Percentiles rank a stretch among this genome's conserved stretches.
phyloP scores from a whole-genome alignment of 1,140 invertebrate species.

The Eumaeus atala region DNA sequence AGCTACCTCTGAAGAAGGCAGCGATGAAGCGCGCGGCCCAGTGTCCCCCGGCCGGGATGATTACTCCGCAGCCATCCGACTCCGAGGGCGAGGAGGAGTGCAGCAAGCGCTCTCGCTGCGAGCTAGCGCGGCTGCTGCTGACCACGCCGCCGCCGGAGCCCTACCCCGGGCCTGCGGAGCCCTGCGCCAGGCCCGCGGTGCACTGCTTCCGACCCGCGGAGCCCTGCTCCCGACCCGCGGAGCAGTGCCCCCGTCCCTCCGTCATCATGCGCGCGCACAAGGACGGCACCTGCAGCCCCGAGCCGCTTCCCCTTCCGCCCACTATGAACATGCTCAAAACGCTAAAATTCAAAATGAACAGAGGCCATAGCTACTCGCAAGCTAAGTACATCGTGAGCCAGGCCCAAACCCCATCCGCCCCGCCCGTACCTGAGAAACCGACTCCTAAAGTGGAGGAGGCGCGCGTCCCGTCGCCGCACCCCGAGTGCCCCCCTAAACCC shows the following conservation, averaged over 20 bases:
- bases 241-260: slow-evolving; percentile 60
- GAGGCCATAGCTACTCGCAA: slow-evolving; percentile 77
- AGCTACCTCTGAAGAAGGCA: slow-evolving; percentile 58
- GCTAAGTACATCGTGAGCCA: slow-evolving; percentile 61
- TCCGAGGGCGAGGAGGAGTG: slow-evolving; percentile 73
- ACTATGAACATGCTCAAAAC: slow-evolving; percentile 81
- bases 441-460: slow-evolving; percentile 34
- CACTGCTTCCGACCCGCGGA: slow-evolving; percentile 53
- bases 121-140: slow-evolving; percentile 59
- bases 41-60: slow-evolving; percentile 45
- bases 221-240: slow-evolving; percentile 47
- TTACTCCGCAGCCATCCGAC: slow-evolving; percentile 76
- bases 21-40: slow-evolving; percentile 52
- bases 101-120: slow-evolving; percentile 62
- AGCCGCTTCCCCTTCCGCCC: slow-evolving; percentile 41
- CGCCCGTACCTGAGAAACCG: slow-evolving; percentile 24
- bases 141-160: slow-evolving; percentile 66
- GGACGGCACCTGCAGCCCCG: slow-evolving; percentile 81
- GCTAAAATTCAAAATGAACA: slow-evolving; percentile 86
- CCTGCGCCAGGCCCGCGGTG: slow-evolving; percentile 50
- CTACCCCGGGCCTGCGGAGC: slow-evolving; percentile 45
- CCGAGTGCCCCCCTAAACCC: slow-evolving; percentile 44
- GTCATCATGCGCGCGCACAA: slow-evolving; percentile 89
- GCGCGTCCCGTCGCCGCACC: slow-evolving; percentile 49
- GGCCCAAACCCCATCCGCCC: slow-evolving; percentile 28